These are phyloP conservation scores for Epizoanthus scotinus DNA, from an alignment of 92 coral and sea anemone genomes.

Conservation along the genomic window DNA sequence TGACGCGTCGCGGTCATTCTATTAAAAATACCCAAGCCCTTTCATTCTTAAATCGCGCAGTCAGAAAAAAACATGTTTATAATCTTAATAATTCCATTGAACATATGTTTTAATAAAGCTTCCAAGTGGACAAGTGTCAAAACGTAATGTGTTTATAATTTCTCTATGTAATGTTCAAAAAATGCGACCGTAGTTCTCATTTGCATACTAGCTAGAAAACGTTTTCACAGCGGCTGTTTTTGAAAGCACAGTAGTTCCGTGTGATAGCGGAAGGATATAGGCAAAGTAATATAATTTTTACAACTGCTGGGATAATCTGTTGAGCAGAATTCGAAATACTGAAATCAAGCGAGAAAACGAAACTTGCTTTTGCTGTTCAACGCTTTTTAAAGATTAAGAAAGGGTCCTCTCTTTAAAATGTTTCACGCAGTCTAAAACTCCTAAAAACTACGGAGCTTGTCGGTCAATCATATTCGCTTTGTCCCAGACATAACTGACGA, in stretches of 20 bases:
- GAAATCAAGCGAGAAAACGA: neutral
- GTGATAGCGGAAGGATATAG: constrained; percentile 21
- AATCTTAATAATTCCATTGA: neutral
- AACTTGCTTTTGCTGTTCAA: neutral
- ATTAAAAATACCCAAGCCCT: neutral
- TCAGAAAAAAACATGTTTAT: neutral
- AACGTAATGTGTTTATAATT: constrained; percentile 11
- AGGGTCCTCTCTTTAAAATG: neutral
- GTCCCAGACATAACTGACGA: constrained; percentile 8
- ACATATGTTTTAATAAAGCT: neutral
- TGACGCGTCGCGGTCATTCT: neutral
- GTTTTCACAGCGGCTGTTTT: neutral
- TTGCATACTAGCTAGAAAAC: neutral
- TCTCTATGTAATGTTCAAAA: neutral
- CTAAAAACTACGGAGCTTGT: neutral
- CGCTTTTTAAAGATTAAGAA: neutral
- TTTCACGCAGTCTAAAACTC: too few relatives aligned
- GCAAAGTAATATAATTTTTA: constrained; percentile 14
- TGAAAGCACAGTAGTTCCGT: constrained; percentile 23
- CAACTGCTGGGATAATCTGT: constrained; percentile 30
- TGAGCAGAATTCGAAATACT: neutral
- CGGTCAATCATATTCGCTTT: neutral
- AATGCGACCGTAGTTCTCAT: neutral
- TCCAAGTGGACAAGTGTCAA: neutral
- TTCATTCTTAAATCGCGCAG: neutral